Evolutionary conservation across 2,888 invertebrate genomes (phyloP), one percentile per base, ranked within the genome.

Genomic region (Bellardia pandia): DNA sequence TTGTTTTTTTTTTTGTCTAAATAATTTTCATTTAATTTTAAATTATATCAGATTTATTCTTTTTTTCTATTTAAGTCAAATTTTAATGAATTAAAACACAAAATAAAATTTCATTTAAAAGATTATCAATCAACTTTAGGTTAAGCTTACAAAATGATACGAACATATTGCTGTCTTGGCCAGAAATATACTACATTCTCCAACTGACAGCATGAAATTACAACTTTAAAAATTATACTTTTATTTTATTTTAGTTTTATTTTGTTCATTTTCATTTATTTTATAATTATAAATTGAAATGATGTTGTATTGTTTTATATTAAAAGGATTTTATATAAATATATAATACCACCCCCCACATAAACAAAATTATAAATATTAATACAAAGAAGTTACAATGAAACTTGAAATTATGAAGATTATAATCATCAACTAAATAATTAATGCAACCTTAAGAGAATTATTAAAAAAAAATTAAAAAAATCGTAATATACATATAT

Each of bases 401-500:
- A 30, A 71, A 62, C 1, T 37, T 66, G 7, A 14, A 56, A 42
- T 33, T 13, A 64, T 45, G 42, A 60, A 13, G 37, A 53, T 71
- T 40, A 58, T 66, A 53, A 53, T 56, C 3, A 33, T 58, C 33
- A 58, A 71, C 30, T 33, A 42, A 11, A 66, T 56, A 16, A 42
- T 68, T 58, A 66, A 72, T 51, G 48, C 7, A 56, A 40, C 16
- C 45, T 77, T 66, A 72, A 72, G 58, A 74, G 58, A 84, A 84
- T 74, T 56, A 82, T 64, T 72, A 42, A 75, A 75, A 62, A 64
- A 42, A 45, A 33, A 2, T 33, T 33, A 45, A 69, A 23, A 5
- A 40, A 53, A 75, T 75, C 62, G 75, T 83, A 83, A 23, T 23
- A 23, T 23, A 23, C 23, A 82, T 74, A 81, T 74, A 84, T 84